These are phyloP conservation scores for Papilio aristodemus DNA, from an alignment of 1,140 invertebrate species.

Conservation along the genomic window DNA sequence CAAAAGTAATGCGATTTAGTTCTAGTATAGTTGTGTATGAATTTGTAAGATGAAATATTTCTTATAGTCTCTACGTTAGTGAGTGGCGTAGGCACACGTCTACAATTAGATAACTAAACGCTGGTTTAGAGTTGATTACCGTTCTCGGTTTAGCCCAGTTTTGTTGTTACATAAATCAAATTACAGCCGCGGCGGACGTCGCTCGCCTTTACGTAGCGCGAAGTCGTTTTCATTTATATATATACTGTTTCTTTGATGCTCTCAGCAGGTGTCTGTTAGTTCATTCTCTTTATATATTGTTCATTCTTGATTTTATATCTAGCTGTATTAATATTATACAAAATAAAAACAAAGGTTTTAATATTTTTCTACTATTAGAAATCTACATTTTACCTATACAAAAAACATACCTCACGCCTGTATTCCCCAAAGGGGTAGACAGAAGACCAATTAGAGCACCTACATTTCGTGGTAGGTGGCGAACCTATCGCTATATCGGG, in stretches of 20 bases:
- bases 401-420: too few species aligned
- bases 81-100: not conserved
- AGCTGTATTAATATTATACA: not conserved
- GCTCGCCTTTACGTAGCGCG: not conserved
- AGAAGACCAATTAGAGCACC: too few species aligned
- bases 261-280: slow-evolving; percentile 24
- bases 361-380: not conserved
- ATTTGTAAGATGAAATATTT: not conserved
- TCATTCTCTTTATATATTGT: slow-evolving; percentile 9
- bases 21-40: too few species aligned
- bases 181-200: slow-evolving; percentile 21
- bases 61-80: not conserved
- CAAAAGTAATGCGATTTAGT: too few species aligned
- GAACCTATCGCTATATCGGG: too few species aligned
- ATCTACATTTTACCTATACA: too few species aligned
- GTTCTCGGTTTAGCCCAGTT: slow-evolving; percentile 16
- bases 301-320: not conserved
- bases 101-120: slow-evolving; percentile 18
- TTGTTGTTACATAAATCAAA: slow-evolving; percentile 34
- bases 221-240: slow-evolving; percentile 21
- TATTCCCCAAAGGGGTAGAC: too few species aligned
- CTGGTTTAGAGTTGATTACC: slow-evolving; percentile 12
- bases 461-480: too few species aligned
- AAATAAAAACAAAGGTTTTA: not conserved
- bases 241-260: slow-evolving; percentile 25